phyloP scores from a whole-genome alignment of 2,888 invertebrate genomes.

The Heliconius ethilla region DNA sequence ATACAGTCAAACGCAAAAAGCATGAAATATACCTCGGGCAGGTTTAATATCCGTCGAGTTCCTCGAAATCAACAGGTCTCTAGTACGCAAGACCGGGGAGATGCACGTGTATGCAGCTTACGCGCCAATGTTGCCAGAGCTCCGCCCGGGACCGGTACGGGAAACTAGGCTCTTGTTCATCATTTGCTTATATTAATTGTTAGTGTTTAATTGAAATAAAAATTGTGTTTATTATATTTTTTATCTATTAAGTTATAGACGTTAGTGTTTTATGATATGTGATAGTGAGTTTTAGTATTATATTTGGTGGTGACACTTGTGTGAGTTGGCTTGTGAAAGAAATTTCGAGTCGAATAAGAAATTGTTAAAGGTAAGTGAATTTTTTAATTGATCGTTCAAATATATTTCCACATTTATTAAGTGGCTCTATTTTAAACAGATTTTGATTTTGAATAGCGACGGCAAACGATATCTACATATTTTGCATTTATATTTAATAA shows the following conservation, averaged over 20 bases:
- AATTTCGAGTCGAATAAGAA: neutral
- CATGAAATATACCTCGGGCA: too few species aligned
- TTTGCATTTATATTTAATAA: too few species aligned
- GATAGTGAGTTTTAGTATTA: too few species aligned
- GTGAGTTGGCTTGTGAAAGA: neutral
- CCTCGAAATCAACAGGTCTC: neutral
- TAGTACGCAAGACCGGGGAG: constrained; percentile 14
- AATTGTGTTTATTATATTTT: neutral
- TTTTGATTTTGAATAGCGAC: too few species aligned
- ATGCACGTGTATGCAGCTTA: constrained; percentile 4
- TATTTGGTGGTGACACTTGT: neutral
- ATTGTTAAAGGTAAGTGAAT: too few species aligned
- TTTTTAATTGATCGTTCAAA: too few species aligned
- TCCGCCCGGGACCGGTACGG: neutral
- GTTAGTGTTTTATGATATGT: too few species aligned
- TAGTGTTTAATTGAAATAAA: neutral
- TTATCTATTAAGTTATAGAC: neutral
- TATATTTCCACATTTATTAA: too few species aligned
- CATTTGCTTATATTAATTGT: neutral
- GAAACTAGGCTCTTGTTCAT: neutral
- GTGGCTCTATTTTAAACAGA: too few species aligned
- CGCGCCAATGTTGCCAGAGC: constrained; percentile 1
- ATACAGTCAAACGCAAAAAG: too few species aligned
- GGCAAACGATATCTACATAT: too few species aligned
- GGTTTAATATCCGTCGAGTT: too few species aligned